These are phyloP conservation scores for Halictus ligatus DNA, from an alignment of 2,888 invertebrate genomes.

Conservation along the genomic window DNA sequence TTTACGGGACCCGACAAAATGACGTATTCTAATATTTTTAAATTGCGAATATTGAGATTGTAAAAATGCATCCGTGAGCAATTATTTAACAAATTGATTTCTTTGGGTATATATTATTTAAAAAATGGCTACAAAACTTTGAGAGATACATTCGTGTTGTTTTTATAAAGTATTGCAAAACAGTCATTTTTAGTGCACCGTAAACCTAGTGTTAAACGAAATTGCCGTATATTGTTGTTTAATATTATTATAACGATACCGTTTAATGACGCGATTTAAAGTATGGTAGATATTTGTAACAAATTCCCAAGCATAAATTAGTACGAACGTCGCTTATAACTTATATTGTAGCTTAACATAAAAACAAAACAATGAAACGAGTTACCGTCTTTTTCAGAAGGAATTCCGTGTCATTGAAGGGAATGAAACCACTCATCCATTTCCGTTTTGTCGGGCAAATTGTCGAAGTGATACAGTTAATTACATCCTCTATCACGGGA, in stretches of 20 bases:
- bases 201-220: too few relatives aligned
- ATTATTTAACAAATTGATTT: too few relatives aligned
- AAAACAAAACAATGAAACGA: not conserved
- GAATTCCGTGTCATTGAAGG: conserved; percentile 4
- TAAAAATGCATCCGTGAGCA: too few relatives aligned
- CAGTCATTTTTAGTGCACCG: too few relatives aligned
- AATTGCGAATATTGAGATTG: too few relatives aligned
- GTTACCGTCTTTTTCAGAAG: conserved; percentile 9
- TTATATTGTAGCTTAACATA: not conserved
- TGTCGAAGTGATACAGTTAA: not conserved
- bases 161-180: too few relatives aligned
- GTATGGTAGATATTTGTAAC: not conserved
- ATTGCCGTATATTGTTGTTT: not conserved
- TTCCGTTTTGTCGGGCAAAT: not conserved
- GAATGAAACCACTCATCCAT: conserved; percentile 18
- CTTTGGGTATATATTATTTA: too few relatives aligned
- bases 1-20: too few relatives aligned
- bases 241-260: not conserved
- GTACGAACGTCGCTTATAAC: not conserved
- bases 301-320: not conserved
- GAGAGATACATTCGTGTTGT: too few relatives aligned
- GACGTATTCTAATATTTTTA: too few relatives aligned
- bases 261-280: not conserved
- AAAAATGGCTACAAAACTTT: too few relatives aligned
- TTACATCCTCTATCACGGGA: not conserved